Conservation (phyloP, 2,113 vertebrate genomes). For the Dascyllus trimaculatus region DNA sequence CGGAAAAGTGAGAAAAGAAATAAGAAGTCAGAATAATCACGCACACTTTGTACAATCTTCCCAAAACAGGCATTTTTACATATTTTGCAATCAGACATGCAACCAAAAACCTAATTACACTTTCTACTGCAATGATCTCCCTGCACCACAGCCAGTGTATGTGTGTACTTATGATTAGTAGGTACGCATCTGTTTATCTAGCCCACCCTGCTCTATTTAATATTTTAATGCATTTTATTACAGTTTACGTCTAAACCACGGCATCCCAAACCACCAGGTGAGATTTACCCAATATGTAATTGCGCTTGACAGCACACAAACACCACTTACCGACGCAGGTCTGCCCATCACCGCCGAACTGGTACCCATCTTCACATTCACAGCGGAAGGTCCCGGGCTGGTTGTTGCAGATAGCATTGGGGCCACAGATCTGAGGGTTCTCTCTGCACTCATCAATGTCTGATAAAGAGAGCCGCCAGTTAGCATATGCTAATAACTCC, state of each 20-base stretch:
- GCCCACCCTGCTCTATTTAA: conserved; percentile 1
- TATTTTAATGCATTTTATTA: conserved; percentile 21
- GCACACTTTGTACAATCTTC: neutral
- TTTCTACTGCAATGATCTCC: too few species aligned
- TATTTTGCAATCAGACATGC: too few species aligned
- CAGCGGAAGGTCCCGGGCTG: conserved; percentile 95
- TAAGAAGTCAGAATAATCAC: neutral
- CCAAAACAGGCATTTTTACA: neutral
- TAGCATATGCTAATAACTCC: conserved; percentile 27
- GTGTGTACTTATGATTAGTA: neutral
- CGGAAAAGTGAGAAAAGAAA: too few species aligned
- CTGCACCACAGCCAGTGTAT: neutral
- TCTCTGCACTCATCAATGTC: conserved; percentile 93
- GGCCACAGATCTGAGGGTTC: conserved; percentile 85
- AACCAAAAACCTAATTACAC: too few species aligned
- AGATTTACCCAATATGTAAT: conserved; percentile 12
- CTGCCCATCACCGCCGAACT: conserved; percentile 85
- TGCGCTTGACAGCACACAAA: neutral
- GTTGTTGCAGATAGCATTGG: conserved; percentile 90
- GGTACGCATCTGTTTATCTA: neutral
- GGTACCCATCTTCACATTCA: conserved; percentile 91
- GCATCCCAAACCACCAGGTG: neutral
- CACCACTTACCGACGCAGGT: conserved; percentile 89
- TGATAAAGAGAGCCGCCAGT: conserved; percentile 66
- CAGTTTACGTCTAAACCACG: conserved; percentile 24